Evolutionary conservation across 1,140 invertebrate species (phyloP).

Genomic region (Luehdorfia chinensis): DNA sequence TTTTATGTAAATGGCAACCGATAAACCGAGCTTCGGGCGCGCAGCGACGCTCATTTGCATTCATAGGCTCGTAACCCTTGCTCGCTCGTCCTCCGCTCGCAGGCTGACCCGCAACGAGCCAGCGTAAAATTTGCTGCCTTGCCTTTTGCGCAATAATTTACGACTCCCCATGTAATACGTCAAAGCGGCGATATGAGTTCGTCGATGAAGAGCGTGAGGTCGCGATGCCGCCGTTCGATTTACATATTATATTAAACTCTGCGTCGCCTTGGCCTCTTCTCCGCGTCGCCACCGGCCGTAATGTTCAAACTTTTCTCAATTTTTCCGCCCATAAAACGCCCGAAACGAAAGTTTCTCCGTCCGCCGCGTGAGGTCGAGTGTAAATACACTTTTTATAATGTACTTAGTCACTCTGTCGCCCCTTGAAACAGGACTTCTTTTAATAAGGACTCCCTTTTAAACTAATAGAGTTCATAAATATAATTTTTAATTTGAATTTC

Average conservation of each 20-base stretch:
- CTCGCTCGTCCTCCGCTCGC: slow-evolving; percentile 48
- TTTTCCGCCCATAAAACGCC: slow-evolving; percentile 73
- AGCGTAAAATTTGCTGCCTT: slow-evolving; percentile 59
- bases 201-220: slow-evolving; percentile 52
- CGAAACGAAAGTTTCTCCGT: slow-evolving; percentile 66
- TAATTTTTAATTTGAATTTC: slow-evolving; percentile 11
- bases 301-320: slow-evolving; percentile 73
- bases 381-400: slow-evolving; percentile 75
- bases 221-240: slow-evolving; percentile 65
- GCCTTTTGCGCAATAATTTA: slow-evolving; percentile 71
- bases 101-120: slow-evolving; percentile 41
- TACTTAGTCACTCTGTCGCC: slow-evolving; percentile 64
- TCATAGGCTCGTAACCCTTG: slow-evolving; percentile 75
- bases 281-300: slow-evolving; percentile 65
- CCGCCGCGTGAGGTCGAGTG: slow-evolving; percentile 66
- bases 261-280: slow-evolving; percentile 42
- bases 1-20: slow-evolving; percentile 67
- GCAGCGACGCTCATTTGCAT: slow-evolving; percentile 70
- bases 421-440: slow-evolving; percentile 50
- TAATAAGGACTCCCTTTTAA: slow-evolving; percentile 49
- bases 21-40: slow-evolving; percentile 58
- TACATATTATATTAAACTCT: slow-evolving; percentile 76
- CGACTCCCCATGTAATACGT: slow-evolving; percentile 67
- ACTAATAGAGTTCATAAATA: slow-evolving; percentile 41
- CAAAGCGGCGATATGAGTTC: slow-evolving; percentile 63